A percentile compares a stretch with the other conserved stretches of the same genome.
phyloP scores from a whole-genome alignment of 2,888 invertebrate species.

The Dolichopus griseipennis region DNA sequence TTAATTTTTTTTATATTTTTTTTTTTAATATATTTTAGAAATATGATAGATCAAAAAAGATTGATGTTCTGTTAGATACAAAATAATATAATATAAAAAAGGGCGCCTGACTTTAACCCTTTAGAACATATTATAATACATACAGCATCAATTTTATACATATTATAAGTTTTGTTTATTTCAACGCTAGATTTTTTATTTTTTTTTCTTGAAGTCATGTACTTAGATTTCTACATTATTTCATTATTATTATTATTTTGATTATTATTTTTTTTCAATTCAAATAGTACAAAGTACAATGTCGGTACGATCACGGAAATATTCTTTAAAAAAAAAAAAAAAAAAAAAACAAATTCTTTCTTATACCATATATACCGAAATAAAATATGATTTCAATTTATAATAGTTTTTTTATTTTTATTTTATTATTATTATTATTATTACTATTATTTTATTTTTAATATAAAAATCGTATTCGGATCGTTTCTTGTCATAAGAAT shows the following conservation, averaged over 20 bases:
- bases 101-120: conserved; percentile 6
- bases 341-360: not conserved
- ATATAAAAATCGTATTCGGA: not conserved
- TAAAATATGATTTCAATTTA: conserved; percentile 6
- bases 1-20: no score
- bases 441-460: not conserved
- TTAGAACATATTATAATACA: not conserved
- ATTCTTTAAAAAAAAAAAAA: not conserved
- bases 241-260: no score
- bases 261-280: no score
- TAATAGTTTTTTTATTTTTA: not conserved
- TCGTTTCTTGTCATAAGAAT: conserved; percentile 1
- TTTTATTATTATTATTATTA: not conserved
- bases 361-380: not conserved
- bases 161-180: no score
- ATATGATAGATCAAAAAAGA: not conserved
- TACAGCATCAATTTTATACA: no score
- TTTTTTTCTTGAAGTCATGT: no score
- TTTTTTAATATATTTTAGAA: not conserved
- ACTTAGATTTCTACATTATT: no score
- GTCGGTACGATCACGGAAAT: conserved; percentile 3
- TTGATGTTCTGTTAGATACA: conserved; percentile 6
- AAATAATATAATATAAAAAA: not conserved
- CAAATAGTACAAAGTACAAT: not conserved
- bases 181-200: no score